Evolutionary conservation across 1,140 invertebrate genomes (phyloP), one percentile per base, ranked within the genome.

Genomic region (Plectrocnemia conspersa): DNA sequence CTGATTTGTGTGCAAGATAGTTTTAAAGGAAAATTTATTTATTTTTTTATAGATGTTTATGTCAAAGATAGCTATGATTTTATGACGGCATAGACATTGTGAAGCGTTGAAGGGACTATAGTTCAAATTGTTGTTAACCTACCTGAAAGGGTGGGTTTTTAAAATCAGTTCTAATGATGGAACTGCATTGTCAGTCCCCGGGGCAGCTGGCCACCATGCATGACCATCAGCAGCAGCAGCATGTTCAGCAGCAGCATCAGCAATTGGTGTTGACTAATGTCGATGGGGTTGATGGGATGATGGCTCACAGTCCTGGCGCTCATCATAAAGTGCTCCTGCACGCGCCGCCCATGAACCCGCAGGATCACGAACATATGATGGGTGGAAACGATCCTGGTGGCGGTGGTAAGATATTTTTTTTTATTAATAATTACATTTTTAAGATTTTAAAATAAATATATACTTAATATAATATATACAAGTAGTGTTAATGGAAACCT

Each of bases 181-280:
- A 61, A 41, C 46, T 61, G 29, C 59, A 61, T 46, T 61, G 59
- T 41, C 59, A 57, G 23, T 61, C 59, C 16, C 59, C 59, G 6
- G 52, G 52, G 1, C 36, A 42, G 46, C 4, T 54, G 41, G 38
- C 38, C 6, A 41, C 42, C 36, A 36, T 42, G 13, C 11, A 32
- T 24, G 47, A 50, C 13, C 50, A 54, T 27, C 59, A 54, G 44
- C 40, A 54, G 13, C 41, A 54, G 15, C 52, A 54, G 13, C 42
- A 58, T 21, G 32, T 47, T 11, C 33, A 46, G 13, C 42, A 58
- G n/a, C 56, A 59, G 27, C 56, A 58, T 42, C 56, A 54, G 13
- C 52, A 54, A 19, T 22, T 42, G 33, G 50, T 54, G 27, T 18
- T 55, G 24, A 52, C 42, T 10, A 45, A 24, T 7, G 44, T 47